Evolutionary conservation across 2,888 invertebrate genomes (phyloP), one percentile per base, ranked within the genome.

Genomic region (Mesorhabditis belari): DNA sequence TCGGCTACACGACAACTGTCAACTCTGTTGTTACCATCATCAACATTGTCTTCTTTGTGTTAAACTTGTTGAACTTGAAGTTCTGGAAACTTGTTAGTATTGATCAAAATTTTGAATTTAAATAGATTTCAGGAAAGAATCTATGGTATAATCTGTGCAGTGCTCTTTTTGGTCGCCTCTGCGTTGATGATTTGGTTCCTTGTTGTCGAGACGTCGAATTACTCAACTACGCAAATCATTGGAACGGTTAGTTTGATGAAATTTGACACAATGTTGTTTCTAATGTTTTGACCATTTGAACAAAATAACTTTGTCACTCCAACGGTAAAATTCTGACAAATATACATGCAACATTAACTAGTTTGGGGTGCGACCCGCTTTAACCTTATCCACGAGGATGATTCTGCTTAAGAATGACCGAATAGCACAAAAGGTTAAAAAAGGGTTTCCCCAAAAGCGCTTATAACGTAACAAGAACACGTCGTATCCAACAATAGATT

Each of bases 11-110:
- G n/a, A 35, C 58, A 24, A 27, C 24, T 9, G 28, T 58, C 26
- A 58, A 58, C 58, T 58, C 35, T 27, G 51, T 58, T 23, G n/a
- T n/a, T 9, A n/a, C 35, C 19, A 51, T 58, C 58, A 58, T 58
- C 58, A 58, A 58, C 58, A 51, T 58, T 23, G 58, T 58, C 21
- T 28, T 58, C n/a, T 35, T 58, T 28, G 24, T 29, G 5, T 21
- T 35, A 6, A 56, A 35, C 35, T 12, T 55, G 9, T 12, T 55
- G 12, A 26, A 55, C 27, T 25, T 51, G 19, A 3, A 19, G 51
- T 19, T 35, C 44, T 35, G 44, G 44, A 35, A 35, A n/a, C 44
- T 35, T 9, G n/a, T 44, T 17, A 44, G n/a, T 44, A n/a, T 12
- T n/a, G 44, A 44, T 44, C n/a, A 17, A 44, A n/a, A 21, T 53